Conservation (phyloP, 2,113 vertebrate species). For the Sander vitreus region DNA sequence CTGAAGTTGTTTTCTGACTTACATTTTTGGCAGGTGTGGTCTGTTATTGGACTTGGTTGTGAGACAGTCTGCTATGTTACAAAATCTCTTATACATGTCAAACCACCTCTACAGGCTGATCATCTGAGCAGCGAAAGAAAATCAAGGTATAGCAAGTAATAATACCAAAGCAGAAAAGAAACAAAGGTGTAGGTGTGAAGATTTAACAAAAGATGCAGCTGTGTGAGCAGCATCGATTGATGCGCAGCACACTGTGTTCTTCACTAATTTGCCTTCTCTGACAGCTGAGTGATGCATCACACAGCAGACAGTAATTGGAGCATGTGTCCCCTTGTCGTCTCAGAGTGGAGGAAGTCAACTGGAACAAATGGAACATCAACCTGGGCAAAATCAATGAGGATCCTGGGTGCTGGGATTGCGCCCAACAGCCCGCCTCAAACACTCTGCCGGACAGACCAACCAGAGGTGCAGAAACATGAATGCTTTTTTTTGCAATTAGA, state of each 20-base stretch:
- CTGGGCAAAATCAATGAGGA: constrained; percentile 95
- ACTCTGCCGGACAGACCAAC: neutral
- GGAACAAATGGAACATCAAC: constrained; percentile 97
- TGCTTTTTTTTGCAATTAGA: neutral
- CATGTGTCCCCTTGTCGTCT: constrained; percentile 71
- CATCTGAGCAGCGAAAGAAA: neutral
- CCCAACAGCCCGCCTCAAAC: neutral
- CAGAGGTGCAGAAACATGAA: constrained; percentile 42
- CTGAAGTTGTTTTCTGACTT: neutral
- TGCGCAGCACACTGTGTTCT: constrained; percentile 23
- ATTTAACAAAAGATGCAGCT: constrained; percentile 28
- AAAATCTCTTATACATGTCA: no score
- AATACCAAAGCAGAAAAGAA: constrained; percentile 1
- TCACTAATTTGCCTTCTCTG: constrained; percentile 54
- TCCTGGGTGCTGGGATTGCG: constrained; percentile 84
- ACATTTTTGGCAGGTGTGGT: neutral
- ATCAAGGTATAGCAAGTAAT: neutral
- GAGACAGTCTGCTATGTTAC: neutral
- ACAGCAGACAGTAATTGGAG: constrained; percentile 66
- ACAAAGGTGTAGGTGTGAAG: constrained; percentile 12
- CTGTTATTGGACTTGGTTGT: neutral
- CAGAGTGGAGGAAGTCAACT: constrained; percentile 97
- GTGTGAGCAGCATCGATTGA: constrained; percentile 43
- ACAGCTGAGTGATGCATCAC: constrained; percentile 66
- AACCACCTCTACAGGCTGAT: neutral